These are phyloP conservation scores for Drosophila rhopaloa DNA, from an alignment of 1,140 invertebrate species.

Conservation along the genomic window DNA sequence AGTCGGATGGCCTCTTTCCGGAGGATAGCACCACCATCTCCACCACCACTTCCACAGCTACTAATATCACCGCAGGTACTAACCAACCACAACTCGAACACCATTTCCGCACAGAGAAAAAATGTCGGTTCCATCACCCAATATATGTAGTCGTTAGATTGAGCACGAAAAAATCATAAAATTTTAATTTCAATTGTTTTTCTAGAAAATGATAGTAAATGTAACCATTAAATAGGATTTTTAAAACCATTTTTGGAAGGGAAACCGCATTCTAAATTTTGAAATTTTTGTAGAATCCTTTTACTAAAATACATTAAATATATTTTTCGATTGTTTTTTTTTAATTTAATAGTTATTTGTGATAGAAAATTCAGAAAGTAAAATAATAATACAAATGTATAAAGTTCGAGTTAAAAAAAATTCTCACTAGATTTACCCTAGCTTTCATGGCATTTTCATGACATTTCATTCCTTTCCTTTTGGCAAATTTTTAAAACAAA, in stretches of 20 bases:
- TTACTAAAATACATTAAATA: not conserved
- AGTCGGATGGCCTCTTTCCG: constrained; percentile 57
- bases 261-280: no score
- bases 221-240: no score
- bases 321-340: not conserved
- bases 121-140: not conserved
- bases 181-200: no score
- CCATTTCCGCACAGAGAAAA: constrained; percentile 34
- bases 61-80: constrained; percentile 53
- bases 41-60: constrained; percentile 40
- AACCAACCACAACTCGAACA: constrained; percentile 34
- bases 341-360: not conserved
- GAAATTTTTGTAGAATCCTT: no score
- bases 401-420: not conserved
- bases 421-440: not conserved
- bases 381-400: not conserved
- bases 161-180: no score
- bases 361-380: no score
- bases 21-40: constrained; percentile 54
- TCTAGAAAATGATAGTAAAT: no score
- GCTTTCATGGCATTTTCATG: not conserved
- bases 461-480: not conserved
- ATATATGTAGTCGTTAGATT: no score
- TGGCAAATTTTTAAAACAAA: no score
- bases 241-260: not conserved